Base-by-base conservation (phyloP, 2,797 vertebrate species). In the Etheostoma perlongum region DNA sequence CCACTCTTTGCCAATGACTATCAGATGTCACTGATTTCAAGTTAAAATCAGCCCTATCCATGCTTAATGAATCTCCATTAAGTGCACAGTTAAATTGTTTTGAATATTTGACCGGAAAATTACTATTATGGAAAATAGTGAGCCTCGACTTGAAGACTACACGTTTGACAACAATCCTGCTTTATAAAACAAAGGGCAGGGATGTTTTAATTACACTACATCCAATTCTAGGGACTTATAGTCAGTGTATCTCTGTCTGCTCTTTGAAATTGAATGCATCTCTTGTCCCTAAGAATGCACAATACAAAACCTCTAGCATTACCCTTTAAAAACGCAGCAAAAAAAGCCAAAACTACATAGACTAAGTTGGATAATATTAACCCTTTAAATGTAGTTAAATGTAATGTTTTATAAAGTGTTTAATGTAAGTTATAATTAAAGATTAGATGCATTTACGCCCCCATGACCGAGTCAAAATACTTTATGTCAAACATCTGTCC, bases 1-100 rank as follows among this genome's bases (percentile, higher is more conserved):
- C 14, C 23, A 33, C 7, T 27, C 51, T 51, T 13, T 25, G 46
- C 27, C 36, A 48, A 36, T 11, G 27, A 4, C 23, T 57, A 52
- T 60, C 18, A 71, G 14, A 49, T 42, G 42, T 78, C 54, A 63
- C 42, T 59, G 12, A 58, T 30, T 55, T n/a, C 2, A 18, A 49
- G 15, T 12, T 6, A 6, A 16, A 54, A 25, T 46, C 42, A 23
- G 15, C 25, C 3, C 1, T 1, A 1, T 10, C 4, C 19, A 13
- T 14, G n/a, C n/a, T 36, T 23, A 1, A 53, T 48, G 14, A 53
- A 27, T 54, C 2, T 62, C 5, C 36, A 40, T 10, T 40, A 42
- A 44, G 7, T 12, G 14, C 6, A 47, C 9, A 30, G 36, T 58
- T 33, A 3, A 10, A n/a, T 6, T 23, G 3, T 14, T 60, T 66